Percentiles rank a stretch among this genome's conserved stretches.
Evolutionary conservation across 2,113 vertebrate species (phyloP).

Genomic region (Triplophysa dalaica): DNA sequence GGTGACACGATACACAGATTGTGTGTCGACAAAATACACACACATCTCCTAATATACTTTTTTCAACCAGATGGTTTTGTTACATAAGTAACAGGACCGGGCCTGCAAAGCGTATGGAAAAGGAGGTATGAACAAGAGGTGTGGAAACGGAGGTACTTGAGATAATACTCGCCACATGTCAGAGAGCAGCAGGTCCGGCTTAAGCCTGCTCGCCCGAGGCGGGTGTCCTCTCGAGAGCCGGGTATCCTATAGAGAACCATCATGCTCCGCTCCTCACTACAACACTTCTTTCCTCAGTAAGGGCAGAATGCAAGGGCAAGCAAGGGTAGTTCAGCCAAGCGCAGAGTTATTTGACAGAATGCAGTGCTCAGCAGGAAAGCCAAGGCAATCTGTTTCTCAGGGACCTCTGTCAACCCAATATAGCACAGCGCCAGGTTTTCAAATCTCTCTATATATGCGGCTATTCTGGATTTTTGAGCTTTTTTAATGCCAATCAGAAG

Average conservation of each 20-base stretch:
- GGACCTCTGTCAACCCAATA: constrained; percentile 42
- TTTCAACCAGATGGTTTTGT: no score
- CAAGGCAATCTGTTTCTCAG: constrained; percentile 43
- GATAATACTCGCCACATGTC: background rate
- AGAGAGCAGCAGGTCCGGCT: background rate
- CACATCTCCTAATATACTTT: no score
- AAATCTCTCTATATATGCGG: constrained; percentile 20
- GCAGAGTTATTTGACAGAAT: constrained; percentile 38
- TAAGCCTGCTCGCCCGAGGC: background rate
- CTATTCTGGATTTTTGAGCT: background rate
- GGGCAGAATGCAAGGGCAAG: constrained; percentile 32
- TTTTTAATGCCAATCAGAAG: background rate
- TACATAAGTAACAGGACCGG: no score
- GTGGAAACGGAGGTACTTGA: background rate
- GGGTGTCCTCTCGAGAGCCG: constrained; percentile 16
- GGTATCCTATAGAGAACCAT: constrained; percentile 4
- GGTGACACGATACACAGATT: no score
- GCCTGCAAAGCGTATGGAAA: background rate
- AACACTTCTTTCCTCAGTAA: constrained; percentile 32
- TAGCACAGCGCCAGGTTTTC: constrained; percentile 35
- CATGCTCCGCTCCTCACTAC: constrained; percentile 18
- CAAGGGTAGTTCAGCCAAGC: constrained; percentile 37
- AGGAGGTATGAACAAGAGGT: background rate
- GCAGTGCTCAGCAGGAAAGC: constrained; percentile 42
- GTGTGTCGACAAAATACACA: no score